phyloP scores from a whole-genome alignment of 2,113 vertebrate genomes.

The Arothron firmamentum region DNA sequence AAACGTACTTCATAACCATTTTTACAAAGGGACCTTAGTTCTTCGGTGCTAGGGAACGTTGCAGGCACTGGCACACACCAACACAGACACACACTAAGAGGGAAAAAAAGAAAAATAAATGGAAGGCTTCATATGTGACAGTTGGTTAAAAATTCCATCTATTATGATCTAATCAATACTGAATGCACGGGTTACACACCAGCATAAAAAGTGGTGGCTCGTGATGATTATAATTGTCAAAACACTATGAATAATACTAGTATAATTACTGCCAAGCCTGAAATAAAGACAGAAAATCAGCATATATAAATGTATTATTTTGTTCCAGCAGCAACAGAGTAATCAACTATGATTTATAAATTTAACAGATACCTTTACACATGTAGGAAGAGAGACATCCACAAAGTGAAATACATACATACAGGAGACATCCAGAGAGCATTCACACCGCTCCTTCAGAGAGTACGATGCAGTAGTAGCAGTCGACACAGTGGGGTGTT shows the following conservation, averaged over 20 bases:
- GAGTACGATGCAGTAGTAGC: slow-evolving; percentile 39
- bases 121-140: slow-evolving; percentile 31
- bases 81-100: slow-evolving; percentile 10
- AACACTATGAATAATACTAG: slow-evolving; percentile 10
- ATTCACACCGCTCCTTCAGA: slow-evolving; percentile 24
- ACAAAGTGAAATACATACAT: slow-evolving; percentile 24
- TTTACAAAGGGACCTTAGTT: too few species aligned
- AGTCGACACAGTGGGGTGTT: slow-evolving; percentile 67
- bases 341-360: slow-evolving; percentile 34
- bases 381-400: slow-evolving; percentile 1
- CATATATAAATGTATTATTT: slow-evolving; percentile 7
- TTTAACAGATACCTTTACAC: slow-evolving; percentile 4
- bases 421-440: slow-evolving; percentile 13
- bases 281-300: slow-evolving; percentile 17
- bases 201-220: too few species aligned
- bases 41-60: not conserved
- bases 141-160: slow-evolving; percentile 10
- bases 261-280: slow-evolving; percentile 13
- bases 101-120: slow-evolving; percentile 33
- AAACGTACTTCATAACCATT: not conserved
- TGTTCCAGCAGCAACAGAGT: slow-evolving; percentile 29
- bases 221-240: not conserved
- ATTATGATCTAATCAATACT: not conserved
- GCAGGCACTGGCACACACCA: slow-evolving; percentile 4
- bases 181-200: too few species aligned